A percentile compares a stretch with the other conserved stretches of the same genome.
Evolutionary conservation across 2,888 invertebrate genomes (phyloP).

Genomic region (Nipponacmea schrenckii): DNA sequence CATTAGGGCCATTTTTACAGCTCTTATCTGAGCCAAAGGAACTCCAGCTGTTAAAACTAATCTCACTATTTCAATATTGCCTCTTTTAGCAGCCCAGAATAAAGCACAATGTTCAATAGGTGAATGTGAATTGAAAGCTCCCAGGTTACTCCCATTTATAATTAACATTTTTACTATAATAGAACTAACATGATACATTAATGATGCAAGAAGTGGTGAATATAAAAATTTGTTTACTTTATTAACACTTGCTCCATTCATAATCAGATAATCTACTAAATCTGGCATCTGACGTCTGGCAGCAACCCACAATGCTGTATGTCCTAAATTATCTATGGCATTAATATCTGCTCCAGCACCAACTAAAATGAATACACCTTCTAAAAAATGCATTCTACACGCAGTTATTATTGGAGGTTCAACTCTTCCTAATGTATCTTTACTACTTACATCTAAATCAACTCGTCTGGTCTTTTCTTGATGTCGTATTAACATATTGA

Average conservation of each 20-base stretch:
- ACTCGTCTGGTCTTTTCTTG: constrained; percentile 55
- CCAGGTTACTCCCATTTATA: constrained; percentile 53
- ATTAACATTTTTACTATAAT: constrained; percentile 55
- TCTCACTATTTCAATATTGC: constrained; percentile 52
- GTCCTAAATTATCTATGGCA: constrained; percentile 53
- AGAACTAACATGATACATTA: constrained; percentile 57
- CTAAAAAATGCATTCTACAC: constrained; percentile 63
- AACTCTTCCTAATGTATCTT: constrained; percentile 61
- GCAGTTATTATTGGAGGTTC: constrained; percentile 67
- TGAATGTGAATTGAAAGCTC: constrained; percentile 46
- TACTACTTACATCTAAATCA: constrained; percentile 63
- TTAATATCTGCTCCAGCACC: constrained; percentile 62
- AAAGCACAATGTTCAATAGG: constrained; percentile 53
- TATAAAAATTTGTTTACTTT: constrained; percentile 60
- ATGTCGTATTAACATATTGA: constrained; percentile 58
- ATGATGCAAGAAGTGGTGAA: constrained; percentile 57
- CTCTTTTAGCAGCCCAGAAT: constrained; percentile 58
- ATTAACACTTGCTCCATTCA: constrained; percentile 61
- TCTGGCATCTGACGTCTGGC: constrained; percentile 56
- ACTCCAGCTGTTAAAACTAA: constrained; percentile 52
- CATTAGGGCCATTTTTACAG: constrained; percentile 47
- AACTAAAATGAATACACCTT: constrained; percentile 59
- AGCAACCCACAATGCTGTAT: constrained; percentile 58
- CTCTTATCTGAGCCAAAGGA: constrained; percentile 48
- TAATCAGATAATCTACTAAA: constrained; percentile 54